Base-by-base conservation (phyloP, 2,113 vertebrate species). In the Pyrgilauda ruficollis region DNA sequence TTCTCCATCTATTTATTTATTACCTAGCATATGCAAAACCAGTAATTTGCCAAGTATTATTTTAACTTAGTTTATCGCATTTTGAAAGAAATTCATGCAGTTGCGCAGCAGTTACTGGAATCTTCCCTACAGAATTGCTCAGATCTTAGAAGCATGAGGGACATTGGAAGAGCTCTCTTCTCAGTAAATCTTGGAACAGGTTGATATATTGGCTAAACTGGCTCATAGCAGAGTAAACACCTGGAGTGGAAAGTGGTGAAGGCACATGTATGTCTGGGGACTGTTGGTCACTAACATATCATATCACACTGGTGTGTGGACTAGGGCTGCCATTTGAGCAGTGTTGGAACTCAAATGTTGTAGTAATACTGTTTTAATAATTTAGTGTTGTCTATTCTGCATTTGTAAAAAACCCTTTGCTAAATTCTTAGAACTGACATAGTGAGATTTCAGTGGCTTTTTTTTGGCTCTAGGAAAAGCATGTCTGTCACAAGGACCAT, bases 91-190 rank as follows among this genome's bases (percentile, higher is more conserved):
- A 56, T 39, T 20, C 5, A 18, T n/a, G 37, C 37, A 43, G 22
- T 13, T 58, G 28, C 0, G 1, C n/a, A 74, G 50, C 46, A 70
- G 6, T 74, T 84, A 62, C 31, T 78, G 63, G 74, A 74, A 80
- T 77, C 31, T 73, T 94, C 4, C 10, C 10, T 8, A 13, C 50
- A 14, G 58, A 70, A 43, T 66, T 68, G 5, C 12, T 66, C 2
- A 6, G 26, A 35, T 77, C 43, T 73, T 84, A 9, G n/a, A 74
- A 62, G 23, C 22, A 41, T 46, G 19, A 27, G 37, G 21, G 3
- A 12, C 27, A 16, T 0, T 37, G 39, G 35, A 61, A 69, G 30
- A 61, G 3, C 39, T 85, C 64, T 0, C 0, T 64, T 76, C 53
- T 37, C 9, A n/a, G 17, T 37, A 80, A 46, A 28, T 66, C 43